Evolutionary conservation across 2,113 vertebrate genomes (phyloP), one percentile per base, ranked within the genome.

Genomic region (Nanorana parkeri): DNA sequence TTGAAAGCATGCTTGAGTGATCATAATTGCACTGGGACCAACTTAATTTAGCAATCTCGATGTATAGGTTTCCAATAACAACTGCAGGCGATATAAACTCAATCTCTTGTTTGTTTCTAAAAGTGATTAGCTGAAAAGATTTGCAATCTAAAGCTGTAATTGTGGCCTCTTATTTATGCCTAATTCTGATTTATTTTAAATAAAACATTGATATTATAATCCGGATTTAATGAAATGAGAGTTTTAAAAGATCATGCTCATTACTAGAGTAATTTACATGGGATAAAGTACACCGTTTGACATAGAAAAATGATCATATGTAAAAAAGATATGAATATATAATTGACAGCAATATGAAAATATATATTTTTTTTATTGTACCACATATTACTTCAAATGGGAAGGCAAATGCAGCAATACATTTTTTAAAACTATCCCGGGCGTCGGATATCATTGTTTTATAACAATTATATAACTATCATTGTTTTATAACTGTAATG

Each of bases 1-100:
- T 88, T 86, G 89, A 89, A 91, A 88, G 89, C 84, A 92, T 88
- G 95, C 93, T 93, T 93, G 91, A 95, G 91, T 93, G 94, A 92
- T 88, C 86, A 84, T 95, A 96, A 95, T 95, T 95, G 94, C 91
- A 28, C 87, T 84, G 88, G 91, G 90, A 90, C 90, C 88, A 86
- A 90, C 88, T 92, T 91, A 86, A 91, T 89, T 93, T 89, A 91
- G 89, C 89, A 89, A 95, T 94, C 93, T 92, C 81, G 85, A 87
- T 90, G 87, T 88, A 89, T 90, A 90, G 91, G 90, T 91, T 94
- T 91, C 88, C 92, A 92, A 93, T 93, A 94, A 94, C 90, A 92
- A 93, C 92, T 91, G 86, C 83, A 87, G 90, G 89, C 92, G 69
- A 93, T 93, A 92, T 87, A 89, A 92, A 92, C 88, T 91, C 84